Conservation (phyloP, 2,888 invertebrate genomes). For the Andrena bucephala region DNA sequence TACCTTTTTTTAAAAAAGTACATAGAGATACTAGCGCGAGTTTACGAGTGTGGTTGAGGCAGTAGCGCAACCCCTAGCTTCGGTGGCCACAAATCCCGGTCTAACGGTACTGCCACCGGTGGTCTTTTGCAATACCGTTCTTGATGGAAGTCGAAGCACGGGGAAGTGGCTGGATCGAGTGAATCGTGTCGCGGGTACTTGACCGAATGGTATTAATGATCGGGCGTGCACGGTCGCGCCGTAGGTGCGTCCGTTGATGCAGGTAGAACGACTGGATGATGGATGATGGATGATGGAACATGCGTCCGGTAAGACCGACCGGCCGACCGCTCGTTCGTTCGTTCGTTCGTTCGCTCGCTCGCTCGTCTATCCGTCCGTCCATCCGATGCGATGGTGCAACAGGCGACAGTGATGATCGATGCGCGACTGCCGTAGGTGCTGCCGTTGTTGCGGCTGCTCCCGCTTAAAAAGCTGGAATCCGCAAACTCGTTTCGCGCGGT, state of each 20-base stretch:
- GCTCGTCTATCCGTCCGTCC: constrained; percentile 60
- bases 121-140: not conserved
- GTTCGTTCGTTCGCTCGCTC: constrained; percentile 67
- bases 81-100: not conserved
- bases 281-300: constrained; percentile 82
- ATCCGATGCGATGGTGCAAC: constrained; percentile 78
- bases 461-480: constrained; percentile 77
- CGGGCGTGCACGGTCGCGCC: constrained; percentile 59
- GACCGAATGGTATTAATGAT: constrained; percentile 73
- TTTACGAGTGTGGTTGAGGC: too few species aligned
- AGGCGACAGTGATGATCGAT: constrained; percentile 84
- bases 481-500: constrained; percentile 73
- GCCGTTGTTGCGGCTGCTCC: constrained; percentile 67
- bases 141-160: constrained; percentile 1
- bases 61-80: too few species aligned
- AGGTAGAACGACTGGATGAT: constrained; percentile 81
- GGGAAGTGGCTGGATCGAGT: constrained; percentile 51
- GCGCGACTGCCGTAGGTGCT: constrained; percentile 74
- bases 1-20: too few species aligned
- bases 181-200: constrained; percentile 67
- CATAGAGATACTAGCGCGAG: too few species aligned
- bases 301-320: constrained; percentile 69
- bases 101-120: constrained; percentile 1
- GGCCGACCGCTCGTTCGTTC: constrained; percentile 36
- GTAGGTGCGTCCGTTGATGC: constrained; percentile 74